These are phyloP conservation scores for Glareola pratincola DNA, from an alignment of 2,113 vertebrate species.

Conservation along the genomic window DNA sequence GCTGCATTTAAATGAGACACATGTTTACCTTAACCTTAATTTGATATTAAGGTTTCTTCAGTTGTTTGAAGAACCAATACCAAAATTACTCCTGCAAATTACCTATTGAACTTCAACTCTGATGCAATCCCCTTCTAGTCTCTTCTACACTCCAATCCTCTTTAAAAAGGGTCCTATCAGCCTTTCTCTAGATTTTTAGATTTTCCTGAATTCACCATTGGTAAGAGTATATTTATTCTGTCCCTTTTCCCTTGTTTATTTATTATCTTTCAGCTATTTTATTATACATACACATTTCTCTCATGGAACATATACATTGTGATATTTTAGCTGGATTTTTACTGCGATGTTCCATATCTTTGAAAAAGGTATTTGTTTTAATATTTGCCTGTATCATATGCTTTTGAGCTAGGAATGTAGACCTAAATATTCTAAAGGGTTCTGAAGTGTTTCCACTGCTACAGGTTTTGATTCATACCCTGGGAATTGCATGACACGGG, in stretches of 20 bases:
- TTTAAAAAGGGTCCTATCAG: background rate
- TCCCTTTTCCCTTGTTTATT: background rate
- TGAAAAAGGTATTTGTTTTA: background rate
- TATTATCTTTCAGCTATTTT: background rate
- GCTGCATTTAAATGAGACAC: background rate
- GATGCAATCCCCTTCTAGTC: background rate
- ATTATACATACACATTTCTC: background rate
- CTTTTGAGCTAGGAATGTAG: background rate
- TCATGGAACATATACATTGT: background rate
- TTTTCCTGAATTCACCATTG: background rate
- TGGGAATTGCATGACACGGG: rapidly evolving
- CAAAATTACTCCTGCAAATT: background rate
- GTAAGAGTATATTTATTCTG: background rate
- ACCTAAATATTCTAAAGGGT: background rate
- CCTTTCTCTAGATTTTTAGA: background rate
- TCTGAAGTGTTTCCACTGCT: background rate
- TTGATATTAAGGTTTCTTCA: background rate
- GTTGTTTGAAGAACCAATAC: background rate
- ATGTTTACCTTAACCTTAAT: background rate
- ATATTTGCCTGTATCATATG: background rate
- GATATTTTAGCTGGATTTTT: background rate
- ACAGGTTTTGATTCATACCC: background rate
- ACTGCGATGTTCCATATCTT: background rate
- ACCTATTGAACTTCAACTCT: background rate
- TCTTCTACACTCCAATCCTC: background rate